Evolutionary conservation across 2,888 invertebrate genomes (phyloP).

Genomic region (Arrhopalites spinosus): DNA sequence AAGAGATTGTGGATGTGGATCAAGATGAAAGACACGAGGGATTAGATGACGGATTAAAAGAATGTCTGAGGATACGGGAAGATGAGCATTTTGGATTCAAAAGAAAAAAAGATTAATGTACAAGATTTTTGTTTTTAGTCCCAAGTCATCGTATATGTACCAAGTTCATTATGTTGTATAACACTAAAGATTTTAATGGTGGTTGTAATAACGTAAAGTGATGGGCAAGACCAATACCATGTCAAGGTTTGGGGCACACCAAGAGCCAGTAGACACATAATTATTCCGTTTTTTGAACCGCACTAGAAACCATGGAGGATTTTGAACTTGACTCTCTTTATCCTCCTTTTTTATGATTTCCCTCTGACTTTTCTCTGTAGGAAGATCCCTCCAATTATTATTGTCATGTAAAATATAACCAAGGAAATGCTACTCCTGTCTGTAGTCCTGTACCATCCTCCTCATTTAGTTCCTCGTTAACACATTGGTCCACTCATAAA

Average conservation of each 20-base stretch:
- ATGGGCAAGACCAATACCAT: conserved; percentile 22
- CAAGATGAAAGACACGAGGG: not conserved
- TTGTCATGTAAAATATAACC: too few relatives aligned
- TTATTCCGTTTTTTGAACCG: conserved; percentile 29
- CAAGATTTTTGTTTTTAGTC: not conserved
- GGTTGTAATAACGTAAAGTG: not conserved
- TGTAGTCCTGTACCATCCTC: too few relatives aligned
- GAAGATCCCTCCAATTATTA: too few relatives aligned
- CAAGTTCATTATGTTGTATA: not conserved
- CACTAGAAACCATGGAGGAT: conserved; percentile 23
- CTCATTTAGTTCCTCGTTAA: not conserved
- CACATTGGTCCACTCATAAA: not conserved
- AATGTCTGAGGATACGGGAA: conserved; percentile 12
- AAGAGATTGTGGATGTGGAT: not conserved
- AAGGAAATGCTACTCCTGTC: too few relatives aligned
- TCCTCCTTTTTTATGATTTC: not conserved
- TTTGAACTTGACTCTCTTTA: conserved; percentile 15
- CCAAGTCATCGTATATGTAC: not conserved
- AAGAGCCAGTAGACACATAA: not conserved
- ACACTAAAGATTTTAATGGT: too few relatives aligned
- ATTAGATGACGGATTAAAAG: not conserved
- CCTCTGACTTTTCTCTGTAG: too few relatives aligned
- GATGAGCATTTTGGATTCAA: conserved; percentile 5
- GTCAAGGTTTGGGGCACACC: conserved; percentile 26
- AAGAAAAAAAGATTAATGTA: too few relatives aligned